Evolutionary conservation across 2,888 invertebrate genomes (phyloP), one percentile per base, ranked within the genome.

Genomic region (Siphlonurus alternatus): DNA sequence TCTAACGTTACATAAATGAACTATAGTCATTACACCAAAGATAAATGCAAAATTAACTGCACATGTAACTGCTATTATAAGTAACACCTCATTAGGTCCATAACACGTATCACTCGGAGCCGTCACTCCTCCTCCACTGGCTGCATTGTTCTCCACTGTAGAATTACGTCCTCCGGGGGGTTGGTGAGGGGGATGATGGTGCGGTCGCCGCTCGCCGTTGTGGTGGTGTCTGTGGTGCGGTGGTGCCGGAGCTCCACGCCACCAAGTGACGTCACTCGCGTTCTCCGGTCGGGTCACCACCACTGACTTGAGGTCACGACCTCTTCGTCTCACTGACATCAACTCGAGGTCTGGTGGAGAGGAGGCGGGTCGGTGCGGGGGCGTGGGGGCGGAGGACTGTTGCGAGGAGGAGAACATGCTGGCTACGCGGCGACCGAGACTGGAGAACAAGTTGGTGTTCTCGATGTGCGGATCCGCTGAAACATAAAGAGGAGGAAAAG

Each of bases 11-110:
- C 71, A 71, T 62, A 71, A 68, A 66, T 72, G 71, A n/a, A 73
- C 73, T 65, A 71, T 69, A 23, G 69, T 68, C 70, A 72, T 71
- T 7, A 73, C 70, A 19, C 70, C 65, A 51, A 71, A 64, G 61
- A 72, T 70, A 68, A 72, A 73, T 59, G 72, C 70, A 64, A 73
- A 71, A 68, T 72, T 73, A 51, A 73, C 68, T n/a, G 71, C 70
- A 63, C 73, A 73, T n/a, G 73, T 73, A 64, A 72, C 67, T 18
- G 69, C 72, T 25, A 73, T 72, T 23, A 73, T 70, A 60, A 71
- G 65, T 23, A 73, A 68, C 18, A 73, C 72, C 67, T 73, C 70
- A 64, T 70, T 70, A 23, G 71, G 70, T 25, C 68, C 68, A 68
- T 71, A 72, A 64, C 72, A 72, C 5, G 62, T 38, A 10, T 38